Evolutionary conservation across 2,113 vertebrate species (phyloP), one percentile per base, ranked within the genome.

Genomic region (Nasalis larvatus): DNA sequence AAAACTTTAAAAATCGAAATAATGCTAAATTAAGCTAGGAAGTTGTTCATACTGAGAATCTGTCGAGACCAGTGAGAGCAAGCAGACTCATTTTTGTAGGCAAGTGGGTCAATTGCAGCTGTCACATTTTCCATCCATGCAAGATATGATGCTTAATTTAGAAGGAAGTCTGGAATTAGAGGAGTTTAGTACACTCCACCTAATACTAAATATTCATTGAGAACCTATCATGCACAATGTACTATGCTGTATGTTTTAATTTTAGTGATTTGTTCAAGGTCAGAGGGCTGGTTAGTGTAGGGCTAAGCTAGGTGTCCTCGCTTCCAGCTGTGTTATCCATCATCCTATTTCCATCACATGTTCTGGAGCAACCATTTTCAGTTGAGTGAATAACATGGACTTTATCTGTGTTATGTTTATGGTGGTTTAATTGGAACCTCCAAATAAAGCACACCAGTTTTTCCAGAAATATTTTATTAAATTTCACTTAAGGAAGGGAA

Each of bases 201-300:
- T 47, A 90, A 49, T 47, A 52, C 96, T 97, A 96, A 96, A 97
- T 96, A 93, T 95, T 93, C 74, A 96, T 85, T 96, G 92, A 95
- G 37, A 92, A 27, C 49, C 87, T 90, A 92, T 95, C 87, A 27
- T 32, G 40, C 1, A 45, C 49, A 81, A 85, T 87, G 30, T 92
- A 40, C 54, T 37, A 9, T 92, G 80, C 80, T 92, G 27, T 95
- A 89, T 85, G 77, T 92, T 97, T 96, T 92, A 94, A 96, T 97
- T 97, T 95, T 47, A 58, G 63, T 85, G 49, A 94, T 95, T 96
- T 96, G 94, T 82, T 85, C 74, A 96, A 97, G 89, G 95, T 96
- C 96, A 92, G 56, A 87, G 81, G 94, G 45, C 93, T 93, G 74
- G 32, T 96, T 93, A 97, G 52, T 49, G 27, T 52, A 86, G 68